Conservation (phyloP, 2,113 vertebrate genomes). For the Chaetodon trifascialis region DNA sequence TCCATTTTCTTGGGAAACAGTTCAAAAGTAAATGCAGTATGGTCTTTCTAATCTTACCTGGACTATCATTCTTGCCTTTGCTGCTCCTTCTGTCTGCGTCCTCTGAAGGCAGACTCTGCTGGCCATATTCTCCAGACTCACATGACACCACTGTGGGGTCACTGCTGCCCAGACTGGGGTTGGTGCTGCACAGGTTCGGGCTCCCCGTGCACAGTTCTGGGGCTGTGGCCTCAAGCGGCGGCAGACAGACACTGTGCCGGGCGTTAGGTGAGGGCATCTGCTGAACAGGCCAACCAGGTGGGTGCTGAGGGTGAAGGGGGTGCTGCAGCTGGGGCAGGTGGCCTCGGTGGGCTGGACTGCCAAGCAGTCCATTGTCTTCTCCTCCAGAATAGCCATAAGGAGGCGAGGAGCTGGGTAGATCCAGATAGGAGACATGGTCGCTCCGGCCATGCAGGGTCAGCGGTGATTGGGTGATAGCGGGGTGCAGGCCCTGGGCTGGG, state of each 20-base stretch:
- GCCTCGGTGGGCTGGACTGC: slow-evolving; percentile 84
- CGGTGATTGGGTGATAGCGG: slow-evolving; percentile 89
- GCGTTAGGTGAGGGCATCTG: slow-evolving; percentile 87
- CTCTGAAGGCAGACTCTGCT: slow-evolving; percentile 87
- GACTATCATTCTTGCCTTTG: slow-evolving; percentile 91
- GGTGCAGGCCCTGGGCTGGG: slow-evolving; percentile 90
- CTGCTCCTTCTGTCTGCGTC: slow-evolving; percentile 87
- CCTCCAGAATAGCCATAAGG: slow-evolving; percentile 90
- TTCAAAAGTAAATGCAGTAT: neutral
- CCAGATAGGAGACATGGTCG: slow-evolving; percentile 91
- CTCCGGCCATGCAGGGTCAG: slow-evolving; percentile 90
- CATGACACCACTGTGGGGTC: slow-evolving; percentile 86
- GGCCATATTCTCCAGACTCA: slow-evolving; percentile 88
- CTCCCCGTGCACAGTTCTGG: slow-evolving; percentile 88
- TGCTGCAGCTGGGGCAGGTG: slow-evolving; percentile 84
- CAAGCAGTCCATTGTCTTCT: slow-evolving; percentile 88
- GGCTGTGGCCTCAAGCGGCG: slow-evolving; percentile 85
- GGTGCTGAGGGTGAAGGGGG: slow-evolving; percentile 82
- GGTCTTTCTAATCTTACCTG: slow-evolving; percentile 83
- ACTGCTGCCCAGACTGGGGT: slow-evolving; percentile 78
- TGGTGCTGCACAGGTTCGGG: slow-evolving; percentile 86
- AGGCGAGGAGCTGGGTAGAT: slow-evolving; percentile 87
- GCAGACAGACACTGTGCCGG: slow-evolving; percentile 87
- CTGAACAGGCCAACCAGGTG: slow-evolving; percentile 88
- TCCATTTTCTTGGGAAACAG: neutral